Conservation (phyloP, 2,888 invertebrate genomes). For the Priocnemis perturbator region DNA sequence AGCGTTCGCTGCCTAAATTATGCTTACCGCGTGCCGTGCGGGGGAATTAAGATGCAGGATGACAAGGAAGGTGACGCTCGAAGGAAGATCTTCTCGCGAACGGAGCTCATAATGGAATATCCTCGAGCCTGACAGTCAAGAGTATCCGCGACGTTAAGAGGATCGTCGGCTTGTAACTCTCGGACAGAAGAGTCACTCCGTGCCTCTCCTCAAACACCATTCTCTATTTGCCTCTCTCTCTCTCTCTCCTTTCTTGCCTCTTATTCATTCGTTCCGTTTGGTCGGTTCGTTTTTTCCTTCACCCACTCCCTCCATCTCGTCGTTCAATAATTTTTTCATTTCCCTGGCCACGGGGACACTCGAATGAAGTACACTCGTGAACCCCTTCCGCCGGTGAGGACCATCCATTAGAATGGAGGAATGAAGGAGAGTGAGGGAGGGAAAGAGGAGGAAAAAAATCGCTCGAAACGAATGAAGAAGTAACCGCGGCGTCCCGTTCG, state of each 20-base stretch:
- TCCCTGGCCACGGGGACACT: conserved; percentile 44
- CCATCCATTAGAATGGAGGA: conserved; percentile 50
- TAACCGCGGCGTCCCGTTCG: no score
- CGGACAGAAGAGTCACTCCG: conserved; percentile 34
- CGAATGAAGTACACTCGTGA: conserved; percentile 46
- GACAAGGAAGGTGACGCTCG: neutral
- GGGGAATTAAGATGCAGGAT: neutral
- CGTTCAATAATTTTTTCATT: conserved; percentile 55
- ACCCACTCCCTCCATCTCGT: conserved; percentile 20
- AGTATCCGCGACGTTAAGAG: conserved; percentile 29
- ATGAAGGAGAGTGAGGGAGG: conserved; percentile 19
- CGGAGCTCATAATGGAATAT: conserved; percentile 22
- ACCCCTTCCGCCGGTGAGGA: conserved; percentile 33
- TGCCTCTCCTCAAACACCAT: conserved; percentile 24
- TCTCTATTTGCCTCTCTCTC: conserved; percentile 12
- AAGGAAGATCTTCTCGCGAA: conserved; percentile 11
- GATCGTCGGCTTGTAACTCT: conserved; percentile 38
- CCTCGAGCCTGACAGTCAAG: conserved; percentile 24
- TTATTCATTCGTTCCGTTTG: conserved; percentile 19
- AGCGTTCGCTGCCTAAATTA: no score
- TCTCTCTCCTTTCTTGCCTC: neutral
- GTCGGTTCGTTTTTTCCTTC: conserved; percentile 21
- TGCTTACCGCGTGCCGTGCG: no score
- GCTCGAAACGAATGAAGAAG: no score
- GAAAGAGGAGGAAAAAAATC: neutral